phyloP scores from a whole-genome alignment of 2,797 vertebrate species.

The Amblyraja radiata region DNA sequence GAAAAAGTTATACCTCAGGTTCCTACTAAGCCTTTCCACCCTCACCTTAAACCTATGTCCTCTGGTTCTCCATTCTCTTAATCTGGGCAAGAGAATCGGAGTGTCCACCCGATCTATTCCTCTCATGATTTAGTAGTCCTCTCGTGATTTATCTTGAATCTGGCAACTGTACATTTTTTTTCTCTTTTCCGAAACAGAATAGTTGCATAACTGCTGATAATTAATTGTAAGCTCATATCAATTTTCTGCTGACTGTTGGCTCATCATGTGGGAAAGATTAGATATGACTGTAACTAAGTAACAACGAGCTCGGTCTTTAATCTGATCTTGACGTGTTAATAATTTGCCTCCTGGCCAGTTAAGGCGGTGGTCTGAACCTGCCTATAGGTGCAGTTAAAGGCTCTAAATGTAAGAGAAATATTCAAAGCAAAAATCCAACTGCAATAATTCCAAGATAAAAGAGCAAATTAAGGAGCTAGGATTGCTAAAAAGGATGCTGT shows the following conservation, averaged over 20 bases:
- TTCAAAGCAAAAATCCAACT: too few species aligned
- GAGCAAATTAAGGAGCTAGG: too few species aligned
- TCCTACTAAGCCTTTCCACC: too few species aligned
- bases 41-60: too few species aligned
- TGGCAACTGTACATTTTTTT: neutral
- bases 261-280: neutral
- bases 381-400: neutral
- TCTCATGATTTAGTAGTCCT: too few species aligned
- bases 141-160: neutral
- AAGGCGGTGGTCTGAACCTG: neutral
- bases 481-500: too few species aligned
- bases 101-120: too few species aligned
- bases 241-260: neutral
- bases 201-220: neutral
- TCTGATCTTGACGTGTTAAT: neutral
- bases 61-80: too few species aligned
- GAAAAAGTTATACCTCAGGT: too few species aligned
- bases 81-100: too few species aligned
- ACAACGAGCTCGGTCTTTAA: neutral
- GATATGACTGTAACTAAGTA: neutral
- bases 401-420: neutral
- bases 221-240: neutral
- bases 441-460: neutral
- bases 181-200: neutral
- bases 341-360: neutral